Evolutionary conservation across 2,797 vertebrate genomes (phyloP).

Genomic region (Coccyzus lansbergi): DNA sequence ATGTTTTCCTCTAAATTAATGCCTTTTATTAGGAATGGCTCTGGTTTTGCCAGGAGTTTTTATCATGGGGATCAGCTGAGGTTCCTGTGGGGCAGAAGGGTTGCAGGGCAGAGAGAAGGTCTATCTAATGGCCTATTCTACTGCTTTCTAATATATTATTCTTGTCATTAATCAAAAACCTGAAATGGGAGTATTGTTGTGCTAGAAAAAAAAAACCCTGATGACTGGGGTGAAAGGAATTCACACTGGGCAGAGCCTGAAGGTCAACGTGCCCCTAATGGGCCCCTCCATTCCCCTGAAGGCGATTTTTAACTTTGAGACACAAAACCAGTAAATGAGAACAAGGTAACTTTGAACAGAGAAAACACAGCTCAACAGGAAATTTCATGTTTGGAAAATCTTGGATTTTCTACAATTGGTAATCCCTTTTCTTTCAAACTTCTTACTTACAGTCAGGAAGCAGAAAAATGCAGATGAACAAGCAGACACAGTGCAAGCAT

Average conservation of each 20-base stretch:
- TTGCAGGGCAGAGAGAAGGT: neutral
- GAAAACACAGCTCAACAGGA: neutral
- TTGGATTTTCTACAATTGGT: neutral
- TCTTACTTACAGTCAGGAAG: neutral
- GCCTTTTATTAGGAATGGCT: neutral
- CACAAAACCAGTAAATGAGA: neutral
- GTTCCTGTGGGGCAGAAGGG: neutral
- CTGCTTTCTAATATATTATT: constrained; percentile 30
- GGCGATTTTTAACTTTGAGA: constrained; percentile 14
- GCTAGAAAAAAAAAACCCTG: neutral
- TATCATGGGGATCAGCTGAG: neutral
- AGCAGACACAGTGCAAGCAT: neutral
- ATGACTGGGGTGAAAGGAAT: neutral
- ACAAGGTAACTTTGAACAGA: neutral
- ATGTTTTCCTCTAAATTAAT: neutral
- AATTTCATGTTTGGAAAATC: neutral
- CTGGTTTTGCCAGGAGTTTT: neutral
- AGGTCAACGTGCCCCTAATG: neutral
- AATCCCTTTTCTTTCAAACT: neutral
- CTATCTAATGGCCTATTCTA: neutral
- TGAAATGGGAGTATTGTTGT: neutral
- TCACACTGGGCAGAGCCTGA: constrained; percentile 15
- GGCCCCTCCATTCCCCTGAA: neutral
- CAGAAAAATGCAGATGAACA: neutral
- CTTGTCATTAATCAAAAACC: constrained; percentile 22